Base-by-base conservation (phyloP, 2,888 invertebrate genomes). In the Microdon myrmicae region DNA sequence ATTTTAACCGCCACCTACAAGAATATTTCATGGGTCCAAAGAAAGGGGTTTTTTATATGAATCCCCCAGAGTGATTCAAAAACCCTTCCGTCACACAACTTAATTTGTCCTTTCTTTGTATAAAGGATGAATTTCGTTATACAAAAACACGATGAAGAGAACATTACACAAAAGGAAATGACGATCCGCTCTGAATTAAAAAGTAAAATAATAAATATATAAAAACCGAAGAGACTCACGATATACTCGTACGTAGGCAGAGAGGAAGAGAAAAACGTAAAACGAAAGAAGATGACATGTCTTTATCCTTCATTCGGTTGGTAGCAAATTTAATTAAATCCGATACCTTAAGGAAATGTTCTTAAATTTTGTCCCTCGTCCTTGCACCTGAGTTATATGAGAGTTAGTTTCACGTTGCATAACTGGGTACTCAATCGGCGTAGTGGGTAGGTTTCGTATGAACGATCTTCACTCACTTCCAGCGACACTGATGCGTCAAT, bases 281-380 rank as follows among this genome's bases (percentile, higher is more conserved):
- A 17, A 9, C 26, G 43, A 43, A 29, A 23, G 53, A 20, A 43
- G 20, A 53, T 9, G 17, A 19, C 9, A 44, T 14, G 13, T 16
- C 17, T 29, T 35, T 54, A 25, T 32, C 32, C 32, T 38, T 22
- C 7, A 22, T 38, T 43, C 9, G 12, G 34, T 12, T 34, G 28
- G 16, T 22, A 29, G 47, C 37, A 48, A 55, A 54, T 60, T 60
- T 48, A 60, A 60, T 60, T 55, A 60, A 60, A 60, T 48, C 54
- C 43, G 53, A 60, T 60, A n/a, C 37, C 35, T 35, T 12, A 31
- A 59, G 41, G 37, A 34, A 59, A 53, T 41, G 41, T 47, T 41
- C 54, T 47, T 43, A 31, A 41, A 47, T 47, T 31, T 34, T 34
- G n/a, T n/a, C 10, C 25, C 43, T 29, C 22, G 13, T 45, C 23